A percentile compares a stretch with the other conserved stretches of the same genome.
phyloP scores from a whole-genome alignment of 37 sponge, comb jelly and placozoan species.

The Ianthella basta region DNA sequence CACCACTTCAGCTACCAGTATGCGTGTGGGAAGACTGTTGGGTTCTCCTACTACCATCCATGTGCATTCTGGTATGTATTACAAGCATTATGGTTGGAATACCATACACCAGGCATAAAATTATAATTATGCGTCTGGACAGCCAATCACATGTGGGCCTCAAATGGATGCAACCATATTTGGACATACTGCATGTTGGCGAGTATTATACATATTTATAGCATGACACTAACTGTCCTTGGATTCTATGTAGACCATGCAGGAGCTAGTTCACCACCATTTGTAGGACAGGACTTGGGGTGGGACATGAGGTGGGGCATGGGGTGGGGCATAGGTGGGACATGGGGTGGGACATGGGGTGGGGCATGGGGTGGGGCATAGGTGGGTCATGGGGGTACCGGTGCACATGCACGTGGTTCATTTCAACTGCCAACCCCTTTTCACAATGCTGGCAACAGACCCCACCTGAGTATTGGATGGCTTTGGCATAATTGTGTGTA shows the following conservation, averaged over 20 bases:
- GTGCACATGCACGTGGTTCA: background rate
- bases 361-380: no score
- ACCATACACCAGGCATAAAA: background rate
- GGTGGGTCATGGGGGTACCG: background rate
- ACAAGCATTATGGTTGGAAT: background rate
- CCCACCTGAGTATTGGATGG: no score
- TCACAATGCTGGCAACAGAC: background rate
- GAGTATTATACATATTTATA: background rate
- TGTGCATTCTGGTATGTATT: background rate
- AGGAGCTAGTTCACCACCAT: background rate
- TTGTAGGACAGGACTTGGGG: background rate
- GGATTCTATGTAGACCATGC: background rate
- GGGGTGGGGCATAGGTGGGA: no score
- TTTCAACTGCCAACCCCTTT: background rate
- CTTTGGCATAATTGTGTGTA: no score
- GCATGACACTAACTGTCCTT: background rate
- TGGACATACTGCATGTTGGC: conserved; percentile 10
- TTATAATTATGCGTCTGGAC: background rate
- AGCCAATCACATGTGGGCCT: background rate
- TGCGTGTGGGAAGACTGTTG: conserved; percentile 18
- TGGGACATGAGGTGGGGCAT: no score
- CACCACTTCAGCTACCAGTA: background rate
- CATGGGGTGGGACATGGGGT: no score
- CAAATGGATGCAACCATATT: background rate
- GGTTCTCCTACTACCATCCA: background rate